Conservation (phyloP, 2,888 invertebrate genomes). For the Tortricodes alternella region DNA sequence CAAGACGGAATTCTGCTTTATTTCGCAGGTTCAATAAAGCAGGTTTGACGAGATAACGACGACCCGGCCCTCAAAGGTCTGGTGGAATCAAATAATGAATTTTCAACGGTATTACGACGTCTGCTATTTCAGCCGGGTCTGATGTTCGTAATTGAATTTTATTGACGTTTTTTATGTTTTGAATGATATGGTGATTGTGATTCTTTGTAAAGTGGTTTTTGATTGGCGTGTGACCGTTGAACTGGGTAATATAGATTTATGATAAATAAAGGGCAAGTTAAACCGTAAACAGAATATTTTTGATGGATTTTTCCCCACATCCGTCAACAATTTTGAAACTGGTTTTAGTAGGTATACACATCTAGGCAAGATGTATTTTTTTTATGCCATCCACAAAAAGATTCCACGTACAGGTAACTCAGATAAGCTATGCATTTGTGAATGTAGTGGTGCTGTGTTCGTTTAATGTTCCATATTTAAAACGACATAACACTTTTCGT, state of each 20-base stretch:
- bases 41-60: constrained; percentile 33
- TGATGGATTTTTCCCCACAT: too few relatives aligned
- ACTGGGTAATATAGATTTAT: not conserved
- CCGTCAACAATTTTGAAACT: too few relatives aligned
- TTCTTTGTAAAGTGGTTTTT: constrained; percentile 1
- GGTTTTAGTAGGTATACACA: too few relatives aligned
- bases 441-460: too few relatives aligned
- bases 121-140: constrained; percentile 33
- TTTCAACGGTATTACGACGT: constrained; percentile 35
- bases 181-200: constrained; percentile 6
- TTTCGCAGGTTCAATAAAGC: constrained; percentile 35
- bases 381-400: too few relatives aligned
- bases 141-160: constrained; percentile 36
- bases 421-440: too few relatives aligned
- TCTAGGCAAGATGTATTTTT: too few relatives aligned
- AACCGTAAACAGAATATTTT: too few relatives aligned
- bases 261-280: too few relatives aligned
- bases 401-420: too few relatives aligned
- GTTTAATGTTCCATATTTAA: too few relatives aligned
- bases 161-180: constrained; percentile 31
- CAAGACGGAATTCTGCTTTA: constrained; percentile 27
- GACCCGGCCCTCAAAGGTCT: constrained; percentile 27
- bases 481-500: too few relatives aligned
- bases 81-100: constrained; percentile 40
- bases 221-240: not conserved